Conservation (phyloP, 23 tunicate species). For the Botrylloides violaceus region DNA sequence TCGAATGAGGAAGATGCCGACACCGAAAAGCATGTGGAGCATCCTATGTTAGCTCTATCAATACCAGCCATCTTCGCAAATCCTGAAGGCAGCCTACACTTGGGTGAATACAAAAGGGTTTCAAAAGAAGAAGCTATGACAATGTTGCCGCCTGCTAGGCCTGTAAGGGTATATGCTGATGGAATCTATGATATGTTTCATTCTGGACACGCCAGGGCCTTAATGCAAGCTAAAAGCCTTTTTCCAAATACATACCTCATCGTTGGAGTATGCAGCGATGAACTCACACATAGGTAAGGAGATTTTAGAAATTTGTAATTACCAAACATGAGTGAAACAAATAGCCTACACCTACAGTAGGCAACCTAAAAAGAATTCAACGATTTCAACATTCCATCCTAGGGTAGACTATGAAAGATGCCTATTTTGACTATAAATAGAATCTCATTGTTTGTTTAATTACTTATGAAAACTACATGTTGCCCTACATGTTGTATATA, state of each 20-base stretch:
- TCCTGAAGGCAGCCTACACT: conserved; percentile 21
- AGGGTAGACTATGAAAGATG: too few relatives aligned
- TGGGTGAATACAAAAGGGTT: conserved; percentile 42
- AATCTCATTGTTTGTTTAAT: too few relatives aligned
- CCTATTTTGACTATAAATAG: too few relatives aligned
- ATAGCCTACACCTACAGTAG: too few relatives aligned
- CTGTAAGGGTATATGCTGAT: conserved; percentile 97
- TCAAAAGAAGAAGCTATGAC: conserved; percentile 82
- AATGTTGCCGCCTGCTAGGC: conserved; percentile 35
- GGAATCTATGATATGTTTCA: conserved; percentile 99
- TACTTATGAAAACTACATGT: too few relatives aligned
- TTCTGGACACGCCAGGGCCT: conserved; percentile 95
- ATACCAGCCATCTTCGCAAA: conserved; percentile 41
- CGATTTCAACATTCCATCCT: too few relatives aligned
- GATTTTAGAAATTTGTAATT: not conserved
- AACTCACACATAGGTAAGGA: conserved; percentile 58
- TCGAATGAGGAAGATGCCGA: not conserved
- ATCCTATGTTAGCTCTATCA: conserved; percentile 29
- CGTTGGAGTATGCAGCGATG: conserved; percentile 97
- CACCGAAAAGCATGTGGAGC: not conserved
- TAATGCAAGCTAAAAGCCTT: conserved; percentile 97
- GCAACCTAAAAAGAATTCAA: too few relatives aligned
- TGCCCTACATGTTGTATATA: too few relatives aligned
- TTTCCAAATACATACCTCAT: conserved; percentile 92
- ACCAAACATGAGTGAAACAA: not conserved